phyloP scores from a whole-genome alignment of 2,888 invertebrate genomes.

The Pegoplata infirma region DNA sequence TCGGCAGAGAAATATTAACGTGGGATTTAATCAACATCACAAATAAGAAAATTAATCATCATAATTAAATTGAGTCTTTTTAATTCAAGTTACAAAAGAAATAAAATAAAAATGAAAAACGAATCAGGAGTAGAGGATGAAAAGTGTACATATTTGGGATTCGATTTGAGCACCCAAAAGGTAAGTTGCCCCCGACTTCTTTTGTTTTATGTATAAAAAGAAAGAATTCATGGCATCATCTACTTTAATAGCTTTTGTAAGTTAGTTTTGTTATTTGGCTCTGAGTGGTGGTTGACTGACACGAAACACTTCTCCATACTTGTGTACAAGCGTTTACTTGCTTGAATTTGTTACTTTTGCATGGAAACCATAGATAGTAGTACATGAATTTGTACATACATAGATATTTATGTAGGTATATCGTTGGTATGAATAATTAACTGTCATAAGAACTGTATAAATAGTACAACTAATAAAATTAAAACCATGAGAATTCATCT shows the following conservation, averaged over 20 bases:
- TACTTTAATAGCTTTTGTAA: too few relatives aligned
- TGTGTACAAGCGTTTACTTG: too few relatives aligned
- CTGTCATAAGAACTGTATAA: too few relatives aligned
- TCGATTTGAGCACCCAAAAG: conserved; percentile 93
- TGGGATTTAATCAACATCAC: conserved; percentile 26
- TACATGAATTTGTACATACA: too few relatives aligned
- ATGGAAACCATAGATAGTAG: background rate
- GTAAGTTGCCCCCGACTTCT: conserved; percentile 76
- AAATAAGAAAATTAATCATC: background rate
- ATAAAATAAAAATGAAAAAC: conserved; percentile 45
- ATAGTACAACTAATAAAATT: too few relatives aligned
- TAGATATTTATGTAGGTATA: too few relatives aligned
- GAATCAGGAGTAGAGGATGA: conserved; percentile 64
- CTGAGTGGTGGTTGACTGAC: too few relatives aligned
- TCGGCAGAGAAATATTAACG: background rate
- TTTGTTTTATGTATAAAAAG: background rate
- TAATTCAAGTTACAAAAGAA: too few relatives aligned
- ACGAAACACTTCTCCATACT: too few relatives aligned
- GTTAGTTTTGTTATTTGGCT: too few relatives aligned
- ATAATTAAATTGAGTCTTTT: background rate
- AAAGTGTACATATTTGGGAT: conserved; percentile 84
- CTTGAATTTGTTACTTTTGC: background rate
- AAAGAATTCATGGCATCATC: background rate
- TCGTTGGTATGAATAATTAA: too few relatives aligned
- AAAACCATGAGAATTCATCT: too few relatives aligned